These are phyloP conservation scores for Lepidocolaptes lacrymiger DNA, from an alignment of 2,797 vertebrate species.

Conservation along the genomic window DNA sequence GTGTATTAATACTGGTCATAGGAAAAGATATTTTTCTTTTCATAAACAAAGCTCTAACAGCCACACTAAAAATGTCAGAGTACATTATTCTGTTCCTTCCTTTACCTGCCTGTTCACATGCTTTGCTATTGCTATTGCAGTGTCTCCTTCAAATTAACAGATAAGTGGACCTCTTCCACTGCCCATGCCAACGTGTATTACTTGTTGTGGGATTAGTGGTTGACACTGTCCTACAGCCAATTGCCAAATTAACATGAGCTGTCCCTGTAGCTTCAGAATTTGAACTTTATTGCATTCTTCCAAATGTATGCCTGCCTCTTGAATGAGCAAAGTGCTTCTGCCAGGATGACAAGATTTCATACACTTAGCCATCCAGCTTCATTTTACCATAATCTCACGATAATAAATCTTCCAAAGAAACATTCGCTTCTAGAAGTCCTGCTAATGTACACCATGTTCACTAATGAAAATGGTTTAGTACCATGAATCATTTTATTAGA, in stretches of 20 bases:
- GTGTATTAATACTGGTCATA: neutral
- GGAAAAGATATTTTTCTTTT: neutral
- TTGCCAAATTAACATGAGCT: neutral
- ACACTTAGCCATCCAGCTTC: conserved; percentile 12
- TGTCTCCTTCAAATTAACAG: neutral
- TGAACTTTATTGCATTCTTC: neutral
- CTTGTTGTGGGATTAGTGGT: neutral
- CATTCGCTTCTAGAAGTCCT: conserved; percentile 3
- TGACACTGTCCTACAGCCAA: neutral
- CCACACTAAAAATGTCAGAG: neutral
- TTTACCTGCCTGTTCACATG: neutral
- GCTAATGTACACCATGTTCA: neutral
- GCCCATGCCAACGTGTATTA: neutral
- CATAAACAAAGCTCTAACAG: neutral
- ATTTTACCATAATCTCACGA: neutral
- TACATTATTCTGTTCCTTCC: neutral
- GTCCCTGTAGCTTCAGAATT: neutral
- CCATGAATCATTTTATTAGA: conserved; percentile 3
- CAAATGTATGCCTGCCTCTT: neutral
- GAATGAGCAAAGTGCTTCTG: conserved; percentile 1
- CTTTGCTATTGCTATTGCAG: neutral
- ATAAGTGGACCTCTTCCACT: neutral
- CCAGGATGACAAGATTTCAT: neutral
- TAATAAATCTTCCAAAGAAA: conserved; percentile 23
- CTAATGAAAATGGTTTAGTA: neutral